These are phyloP conservation scores for Brotula barbata DNA, from an alignment of 2,797 vertebrate species.

Conservation along the genomic window DNA sequence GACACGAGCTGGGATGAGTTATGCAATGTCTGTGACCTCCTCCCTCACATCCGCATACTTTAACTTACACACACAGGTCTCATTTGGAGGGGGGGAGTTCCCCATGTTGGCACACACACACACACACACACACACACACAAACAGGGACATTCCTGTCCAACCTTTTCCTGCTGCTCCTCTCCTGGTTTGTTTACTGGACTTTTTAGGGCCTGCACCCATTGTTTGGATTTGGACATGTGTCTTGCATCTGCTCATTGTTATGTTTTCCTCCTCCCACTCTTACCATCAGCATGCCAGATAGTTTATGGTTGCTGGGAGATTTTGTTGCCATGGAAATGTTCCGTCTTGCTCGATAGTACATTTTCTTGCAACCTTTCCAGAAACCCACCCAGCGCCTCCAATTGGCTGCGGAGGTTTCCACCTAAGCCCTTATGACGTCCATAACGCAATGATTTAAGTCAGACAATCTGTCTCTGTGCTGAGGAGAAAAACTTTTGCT, in stretches of 20 bases:
- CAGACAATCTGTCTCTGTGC: slow-evolving; percentile 72
- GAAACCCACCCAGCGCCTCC: slow-evolving; percentile 57
- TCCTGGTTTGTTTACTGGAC: background rate
- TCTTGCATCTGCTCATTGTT: slow-evolving; percentile 20
- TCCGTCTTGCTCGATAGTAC: slow-evolving; percentile 56
- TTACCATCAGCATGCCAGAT: slow-evolving; percentile 34
- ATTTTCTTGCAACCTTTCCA: slow-evolving; percentile 60
- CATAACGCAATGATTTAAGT: slow-evolving; percentile 61
- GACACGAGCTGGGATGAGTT: slow-evolving; percentile 34
- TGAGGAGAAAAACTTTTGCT: slow-evolving; percentile 59
- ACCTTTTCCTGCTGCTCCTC: slow-evolving; percentile 30
- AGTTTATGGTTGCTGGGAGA: slow-evolving; percentile 59
- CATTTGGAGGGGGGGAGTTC: slow-evolving; percentile 29
- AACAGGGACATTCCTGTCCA: slow-evolving; percentile 22
- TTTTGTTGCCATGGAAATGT: slow-evolving; percentile 67
- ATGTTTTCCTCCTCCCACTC: slow-evolving; percentile 10
- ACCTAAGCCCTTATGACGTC: slow-evolving; percentile 68
- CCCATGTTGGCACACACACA: slow-evolving; percentile 14
- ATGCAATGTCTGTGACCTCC: slow-evolving; percentile 47
- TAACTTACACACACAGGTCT: background rate
- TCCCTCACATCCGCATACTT: slow-evolving; percentile 50
- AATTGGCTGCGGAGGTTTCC: slow-evolving; percentile 65
- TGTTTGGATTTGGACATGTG: background rate
- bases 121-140: slow-evolving; percentile 10
- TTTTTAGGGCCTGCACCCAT: slow-evolving; percentile 3